Base-by-base conservation (phyloP, 2,113 vertebrate species). In the Erinaceus europaeus region DNA sequence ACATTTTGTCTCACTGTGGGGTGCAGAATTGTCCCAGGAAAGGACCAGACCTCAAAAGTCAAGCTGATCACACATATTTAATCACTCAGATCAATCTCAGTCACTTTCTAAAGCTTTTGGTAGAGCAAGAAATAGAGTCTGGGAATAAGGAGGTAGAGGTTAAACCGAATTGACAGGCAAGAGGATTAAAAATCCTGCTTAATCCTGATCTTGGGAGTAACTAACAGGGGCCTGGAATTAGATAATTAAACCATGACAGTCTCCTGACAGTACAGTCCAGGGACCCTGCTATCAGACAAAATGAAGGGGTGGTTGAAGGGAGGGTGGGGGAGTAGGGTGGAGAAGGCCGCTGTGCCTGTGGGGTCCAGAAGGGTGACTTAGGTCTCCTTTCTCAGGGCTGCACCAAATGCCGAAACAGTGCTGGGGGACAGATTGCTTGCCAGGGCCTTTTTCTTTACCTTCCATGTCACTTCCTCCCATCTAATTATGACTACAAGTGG, bases 161-260 rank as follows among this genome's bases (percentile, higher is more conserved):
- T 97, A 96, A 97, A 90, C 84, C 62, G 90, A 96, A 95, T 94
- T 96, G 96, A 94, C 95, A 97, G 90, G 92, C 92, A 95, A 93
- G 93, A 93, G 68, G 92, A 93, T 97, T 96, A 96, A 95, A 96
- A 87, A 90, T 89, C 81, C 84, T 93, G 62, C 67, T 93, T 84
- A 91, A 78, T 96, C 94, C 79, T 89, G 59, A 94, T 95, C 87
- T 94, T 95, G 74, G 0, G 15, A 92, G 95, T 95, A 96, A 93
- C 86, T 88, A 95, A 90, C 90, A 69, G 84, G 77, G 87, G 77
- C 38, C 42, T 95, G 95, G 96, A 96, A 96, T 92, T 91, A 94
- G 93, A 90, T 75, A 92, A 96, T 95, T 96, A 95, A 90, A 93
- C 85, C 92, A 20, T 92, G 94, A 86, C 92, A 67, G 12, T 79